Base-by-base conservation (phyloP, 2,797 vertebrate species). In the Cynodonichthys magdalenae region DNA sequence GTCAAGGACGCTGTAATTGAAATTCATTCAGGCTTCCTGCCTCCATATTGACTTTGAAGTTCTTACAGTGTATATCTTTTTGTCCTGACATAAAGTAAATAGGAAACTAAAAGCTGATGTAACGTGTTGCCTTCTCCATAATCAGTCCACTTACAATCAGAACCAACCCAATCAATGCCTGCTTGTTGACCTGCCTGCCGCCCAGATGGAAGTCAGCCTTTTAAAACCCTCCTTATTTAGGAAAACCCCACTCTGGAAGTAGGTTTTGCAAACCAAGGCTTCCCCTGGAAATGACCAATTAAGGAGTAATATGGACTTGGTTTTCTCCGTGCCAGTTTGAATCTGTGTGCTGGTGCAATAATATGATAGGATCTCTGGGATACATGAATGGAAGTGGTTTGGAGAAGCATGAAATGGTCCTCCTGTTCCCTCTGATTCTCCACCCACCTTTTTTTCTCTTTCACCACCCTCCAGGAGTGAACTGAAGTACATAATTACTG, bases 211-310 rank as follows among this genome's bases (percentile, higher is more conserved):
- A 39, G 77, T 82, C 79, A 81, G 80, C 68, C 74, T 82, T 84
- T 83, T 86, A 87, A 91, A 79, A 81, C 83, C 72, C 65, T 66
- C 82, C 87, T 92, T 89, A 86, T 92, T 91, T 90, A 85, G 81
- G 81, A 90, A 90, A 90, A 67, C 78, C 74, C 69, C 49, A 57
- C 85, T 83, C 89, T 90, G 89, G 90, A 90, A 89, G 84, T 79
- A 69, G 69, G 79, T 83, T 90, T 85, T 84, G 69, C 82, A 90
- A 91, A 92, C 81, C 85, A 80, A 90, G 74, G 86, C 86, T 89
- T 91, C 85, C 88, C 77, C 89, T 92, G 91, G 92, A 93, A 93
- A 93, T 93, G 81, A 91, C 87, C 90, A 91, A 92, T 93, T 92
- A 93, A 87, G 75, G 71, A 70, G 70, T 86, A 89, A 89, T 90